Percentiles rank a stretch among this genome's conserved stretches.
Evolutionary conservation across 2,113 vertebrate genomes (phyloP).

Genomic region (Mirounga angustirostris): DNA sequence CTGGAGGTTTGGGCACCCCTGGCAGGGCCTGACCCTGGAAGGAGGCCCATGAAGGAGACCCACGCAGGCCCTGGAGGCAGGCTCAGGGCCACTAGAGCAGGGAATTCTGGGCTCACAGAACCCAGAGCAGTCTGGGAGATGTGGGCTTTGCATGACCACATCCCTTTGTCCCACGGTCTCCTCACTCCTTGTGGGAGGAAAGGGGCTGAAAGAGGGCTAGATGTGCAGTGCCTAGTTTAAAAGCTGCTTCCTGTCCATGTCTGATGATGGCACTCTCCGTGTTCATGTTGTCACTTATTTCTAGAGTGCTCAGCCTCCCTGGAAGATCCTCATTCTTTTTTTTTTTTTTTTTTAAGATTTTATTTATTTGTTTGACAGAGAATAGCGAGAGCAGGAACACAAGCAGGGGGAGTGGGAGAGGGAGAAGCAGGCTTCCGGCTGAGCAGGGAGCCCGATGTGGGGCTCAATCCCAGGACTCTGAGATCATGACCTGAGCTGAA

Average conservation of each 20-base stretch:
- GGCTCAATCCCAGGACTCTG: no score
- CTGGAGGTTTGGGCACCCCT: neutral
- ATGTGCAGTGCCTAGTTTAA: neutral
- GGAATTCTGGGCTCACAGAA: neutral
- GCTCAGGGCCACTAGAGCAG: neutral
- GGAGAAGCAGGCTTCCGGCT: no score
- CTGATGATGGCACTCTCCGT: neutral
- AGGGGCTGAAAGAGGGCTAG: neutral
- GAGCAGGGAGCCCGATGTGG: no score
- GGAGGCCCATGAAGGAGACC: neutral
- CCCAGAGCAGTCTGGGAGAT: neutral
- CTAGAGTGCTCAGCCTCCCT: neutral
- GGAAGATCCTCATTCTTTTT: neutral
- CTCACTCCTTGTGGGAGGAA: neutral
- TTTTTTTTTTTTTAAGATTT: no score
- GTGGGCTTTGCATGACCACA: no score
- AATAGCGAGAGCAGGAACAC: no score
- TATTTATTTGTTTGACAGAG: no score
- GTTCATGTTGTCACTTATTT: neutral
- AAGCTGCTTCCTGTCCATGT: neutral
- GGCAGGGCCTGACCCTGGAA: neutral
- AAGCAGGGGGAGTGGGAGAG: no score
- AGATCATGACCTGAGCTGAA: no score
- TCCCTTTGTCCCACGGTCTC: neutral
- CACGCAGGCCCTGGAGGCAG: neutral